Percentiles rank a stretch among this genome's conserved stretches.
phyloP scores from a whole-genome alignment of 37 sponge, comb jelly and placozoan species.

The Geodia barretti region DNA sequence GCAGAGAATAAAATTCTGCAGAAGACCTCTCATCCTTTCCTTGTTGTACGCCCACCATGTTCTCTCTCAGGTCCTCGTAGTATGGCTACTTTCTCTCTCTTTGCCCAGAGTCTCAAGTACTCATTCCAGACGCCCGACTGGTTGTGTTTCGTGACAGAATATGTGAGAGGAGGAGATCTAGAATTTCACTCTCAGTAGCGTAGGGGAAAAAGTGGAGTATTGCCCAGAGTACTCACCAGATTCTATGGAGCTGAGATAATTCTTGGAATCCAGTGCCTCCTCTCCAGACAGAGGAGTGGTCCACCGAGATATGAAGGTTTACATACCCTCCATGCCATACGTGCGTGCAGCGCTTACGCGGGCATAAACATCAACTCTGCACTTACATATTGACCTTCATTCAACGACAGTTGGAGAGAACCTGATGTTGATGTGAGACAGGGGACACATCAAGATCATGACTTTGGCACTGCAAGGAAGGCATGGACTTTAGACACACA shows the following conservation, averaged over 20 bases:
- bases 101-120: constrained; percentile 77
- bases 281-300: constrained; percentile 80
- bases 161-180: constrained; percentile 98
- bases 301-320: constrained; percentile 92
- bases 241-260: constrained; percentile 96
- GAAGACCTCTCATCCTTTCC: constrained; percentile 87
- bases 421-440: too few relatives aligned
- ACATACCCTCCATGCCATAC: too few relatives aligned
- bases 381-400: too few relatives aligned
- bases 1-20: constrained; percentile 94
- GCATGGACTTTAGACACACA: too few relatives aligned
- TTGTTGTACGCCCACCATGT: too few relatives aligned
- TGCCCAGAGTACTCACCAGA: constrained; percentile 85
- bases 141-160: constrained; percentile 99
- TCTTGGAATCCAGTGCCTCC: constrained; percentile 91
- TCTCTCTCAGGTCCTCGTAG: too few relatives aligned
- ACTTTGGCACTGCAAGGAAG: too few relatives aligned
- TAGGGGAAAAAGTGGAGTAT: constrained; percentile 85
- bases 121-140: constrained; percentile 93
- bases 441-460: too few relatives aligned
- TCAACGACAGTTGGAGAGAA: too few relatives aligned
- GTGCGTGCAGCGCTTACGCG: too few relatives aligned
- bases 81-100: too few relatives aligned
- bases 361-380: too few relatives aligned
- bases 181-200: constrained; percentile 94